Evolutionary conservation across 2,797 vertebrate genomes (phyloP), one percentile per base, ranked within the genome.

Genomic region (Karalla daura): DNA sequence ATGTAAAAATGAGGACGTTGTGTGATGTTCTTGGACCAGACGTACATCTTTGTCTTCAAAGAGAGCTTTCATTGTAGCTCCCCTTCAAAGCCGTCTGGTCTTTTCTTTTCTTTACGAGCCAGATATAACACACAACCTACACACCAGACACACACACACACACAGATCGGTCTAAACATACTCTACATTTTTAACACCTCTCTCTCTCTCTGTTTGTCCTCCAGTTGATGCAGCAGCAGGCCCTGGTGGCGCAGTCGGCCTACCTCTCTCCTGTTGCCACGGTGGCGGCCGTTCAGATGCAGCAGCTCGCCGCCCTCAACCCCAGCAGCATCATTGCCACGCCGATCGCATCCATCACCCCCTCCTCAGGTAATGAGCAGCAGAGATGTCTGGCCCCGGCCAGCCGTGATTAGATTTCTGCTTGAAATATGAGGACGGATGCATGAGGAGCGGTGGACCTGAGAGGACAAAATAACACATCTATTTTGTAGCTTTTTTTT

Each of bases 221-320:
- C 2, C 89, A 97, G 96, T 80, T 97, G 83, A 97, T 98, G 94
- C 96, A 98, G 93, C 96, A 97, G 91, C 96, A 98, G 93, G 96
- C 96, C 58, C 91, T 98, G 90, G 95, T 98, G 65, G 96, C 96
- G 30, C 96, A 98, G 92, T 96, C 95, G 14, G 95, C 96, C 86
- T 98, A 98, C 93, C 95, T 98, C 90, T 98, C 95, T 90, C 96
- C 96, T 55, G 96, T 98, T 90, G 95, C 96, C 86, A 96, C 96
- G 63, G 95, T 98, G 88, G 96, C 96, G 2, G 95, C 96, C 0
- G 95, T 97, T 68, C 96, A 97, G 91, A 97, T 98, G 96, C 96
- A 97, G 87, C 96, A 98, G 88, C 94, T 97, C 90, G 96, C 96
- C 1, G 95, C 96, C 50, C 95, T 98, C 90, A 97, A 95, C 81